Percentiles rank a stretch among this genome's conserved stretches.
Conservation (phyloP, 2,113 vertebrate genomes). For the Mirounga angustirostris region DNA sequence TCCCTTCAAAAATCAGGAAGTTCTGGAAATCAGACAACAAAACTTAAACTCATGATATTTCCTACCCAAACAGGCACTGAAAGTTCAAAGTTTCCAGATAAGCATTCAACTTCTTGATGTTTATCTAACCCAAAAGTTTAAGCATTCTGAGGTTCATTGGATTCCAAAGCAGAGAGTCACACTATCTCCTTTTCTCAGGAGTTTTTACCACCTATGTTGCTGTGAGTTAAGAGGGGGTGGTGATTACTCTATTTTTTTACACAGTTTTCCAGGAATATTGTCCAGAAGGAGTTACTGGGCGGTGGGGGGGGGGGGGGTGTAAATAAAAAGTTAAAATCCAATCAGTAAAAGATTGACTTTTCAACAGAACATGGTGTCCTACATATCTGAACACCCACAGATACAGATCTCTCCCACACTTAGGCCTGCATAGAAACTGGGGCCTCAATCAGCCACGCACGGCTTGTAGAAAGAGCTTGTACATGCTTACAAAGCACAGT, state of each 20-base stretch:
- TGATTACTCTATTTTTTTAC: not conserved
- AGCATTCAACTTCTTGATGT: not conserved
- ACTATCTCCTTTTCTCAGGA: not conserved
- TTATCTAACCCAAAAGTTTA: conserved; percentile 44
- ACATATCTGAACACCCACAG: conserved; percentile 50
- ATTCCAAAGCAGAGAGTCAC: not conserved
- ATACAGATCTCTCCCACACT: conserved; percentile 72
- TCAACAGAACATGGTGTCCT: conserved; percentile 64
- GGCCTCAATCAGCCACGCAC: conserved; percentile 17
- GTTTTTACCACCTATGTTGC: not conserved
- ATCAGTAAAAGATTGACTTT: not conserved
- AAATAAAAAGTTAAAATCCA: conserved; percentile 5
- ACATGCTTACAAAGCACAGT: not conserved
- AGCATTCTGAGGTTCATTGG: not conserved
- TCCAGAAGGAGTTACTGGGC: not conserved
- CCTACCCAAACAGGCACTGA: conserved; percentile 40
- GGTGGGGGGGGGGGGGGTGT: too few species aligned
- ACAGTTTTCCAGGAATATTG: not conserved
- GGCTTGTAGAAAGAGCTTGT: not conserved
- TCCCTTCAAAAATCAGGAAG: conserved; percentile 42
- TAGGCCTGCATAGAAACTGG: not conserved
- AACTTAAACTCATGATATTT: conserved; percentile 37
- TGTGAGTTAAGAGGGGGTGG: not conserved
- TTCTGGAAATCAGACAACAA: conserved; percentile 55
- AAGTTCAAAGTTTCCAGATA: conserved; percentile 64